Evolutionary conservation across 2,888 invertebrate species (phyloP), one percentile per base, ranked within the genome.

Genomic region (Smittia sp.): DNA sequence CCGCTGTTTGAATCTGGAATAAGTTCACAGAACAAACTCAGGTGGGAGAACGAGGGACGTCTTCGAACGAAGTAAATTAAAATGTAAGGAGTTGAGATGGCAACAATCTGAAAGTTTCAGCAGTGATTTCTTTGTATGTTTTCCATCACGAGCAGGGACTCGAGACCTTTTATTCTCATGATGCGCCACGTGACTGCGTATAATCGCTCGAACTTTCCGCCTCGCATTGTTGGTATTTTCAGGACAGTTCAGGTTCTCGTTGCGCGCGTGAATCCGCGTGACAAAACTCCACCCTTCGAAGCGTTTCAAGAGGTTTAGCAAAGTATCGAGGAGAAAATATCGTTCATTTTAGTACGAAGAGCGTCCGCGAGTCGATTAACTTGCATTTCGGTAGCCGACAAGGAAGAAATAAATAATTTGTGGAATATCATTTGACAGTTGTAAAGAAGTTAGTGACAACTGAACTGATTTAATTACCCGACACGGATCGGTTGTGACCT

Each of bases 251-350:
- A 76, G 24, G 38, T 62, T 79, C 79, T 78, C 79, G 78, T 80
- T 80, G 81, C 81, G 81, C 80, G 81, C 78, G 79, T 78, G 78
- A 78, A 80, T 80, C 81, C 81, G 80, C 81, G 81, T 81, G 81
- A 75, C 68, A 74, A 74, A 73, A 73, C 74, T 74, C 74, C 74
- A 73, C 74, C 74, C 74, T 58, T 58, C 58, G 22, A 27, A 25
- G 24, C n/a, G 27, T 13, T 65, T 25, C 65, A 32, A n/a, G n/a
- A 9, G 27, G 32, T 27, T 24, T 65, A 18, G 13, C 27, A 11
- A n/a, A 65, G 27, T 24, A 65, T 65, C 65, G 1, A 15, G 27
- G 22, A 67, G 32, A 20, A 24, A 67, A 18, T 39, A 18, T 46
- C 69, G 7, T 69, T 69, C 11, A 69, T 22, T 69, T 52, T 67